phyloP scores from a whole-genome alignment of 2,797 vertebrate genomes.

The Lophius americanus region DNA sequence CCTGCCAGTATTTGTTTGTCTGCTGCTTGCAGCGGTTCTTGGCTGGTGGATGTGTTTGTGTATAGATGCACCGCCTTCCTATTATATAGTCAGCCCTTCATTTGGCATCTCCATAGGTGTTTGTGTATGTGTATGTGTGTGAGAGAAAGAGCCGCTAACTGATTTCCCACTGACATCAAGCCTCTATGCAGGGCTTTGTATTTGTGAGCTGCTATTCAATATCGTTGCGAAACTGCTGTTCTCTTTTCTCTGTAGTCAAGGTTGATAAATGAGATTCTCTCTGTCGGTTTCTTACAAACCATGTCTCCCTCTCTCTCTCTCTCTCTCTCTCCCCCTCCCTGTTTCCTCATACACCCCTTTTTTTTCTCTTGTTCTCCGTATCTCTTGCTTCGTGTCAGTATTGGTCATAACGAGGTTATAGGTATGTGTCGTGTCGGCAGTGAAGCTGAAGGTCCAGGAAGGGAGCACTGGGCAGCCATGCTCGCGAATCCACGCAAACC shows the following conservation, averaged over 20 bases:
- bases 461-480: constrained; percentile 95
- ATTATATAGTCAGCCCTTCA: constrained; percentile 50
- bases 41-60: constrained; percentile 63
- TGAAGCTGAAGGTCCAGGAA: constrained; percentile 87
- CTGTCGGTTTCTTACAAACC: constrained; percentile 40
- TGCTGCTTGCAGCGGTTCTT: constrained; percentile 55
- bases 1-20: constrained; percentile 66
- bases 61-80: constrained; percentile 48
- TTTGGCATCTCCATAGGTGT: constrained; percentile 66
- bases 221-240: constrained; percentile 41
- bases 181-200: constrained; percentile 41
- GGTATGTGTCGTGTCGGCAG: constrained; percentile 93
- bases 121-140: constrained; percentile 49
- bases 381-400: constrained; percentile 72
- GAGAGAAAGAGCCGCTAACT: constrained; percentile 13
- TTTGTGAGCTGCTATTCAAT: constrained; percentile 53
- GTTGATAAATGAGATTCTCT: constrained; percentile 60
- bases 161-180: constrained; percentile 30
- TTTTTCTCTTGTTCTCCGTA: neutral
- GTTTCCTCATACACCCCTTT: constrained; percentile 7
- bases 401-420: constrained; percentile 96
- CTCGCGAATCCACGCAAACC: constrained; percentile 93
- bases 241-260: constrained; percentile 47
- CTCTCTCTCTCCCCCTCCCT: neutral
- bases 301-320: constrained; percentile 21